Percentiles rank a stretch among this genome's conserved stretches.
Conservation (phyloP, 2,113 vertebrate genomes). For the Prolemur simus region DNA sequence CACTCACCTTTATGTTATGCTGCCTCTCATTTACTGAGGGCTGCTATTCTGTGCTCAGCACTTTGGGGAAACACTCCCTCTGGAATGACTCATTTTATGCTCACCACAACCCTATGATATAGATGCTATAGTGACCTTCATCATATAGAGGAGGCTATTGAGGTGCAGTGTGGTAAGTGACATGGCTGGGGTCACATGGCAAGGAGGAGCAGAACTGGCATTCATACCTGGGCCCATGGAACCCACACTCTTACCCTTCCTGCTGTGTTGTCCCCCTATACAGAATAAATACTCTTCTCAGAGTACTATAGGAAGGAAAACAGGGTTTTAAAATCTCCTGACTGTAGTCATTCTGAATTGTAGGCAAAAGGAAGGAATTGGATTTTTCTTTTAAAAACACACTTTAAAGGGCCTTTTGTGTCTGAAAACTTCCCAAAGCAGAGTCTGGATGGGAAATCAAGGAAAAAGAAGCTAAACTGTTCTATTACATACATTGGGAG, state of each 20-base stretch:
- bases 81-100: neutral
- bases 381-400: constrained; percentile 31
- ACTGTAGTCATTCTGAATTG: neutral
- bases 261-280: neutral
- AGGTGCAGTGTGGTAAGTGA: neutral
- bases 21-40: neutral
- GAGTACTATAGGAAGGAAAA: neutral
- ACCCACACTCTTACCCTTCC: neutral
- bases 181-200: neutral
- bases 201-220: neutral
- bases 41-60: neutral
- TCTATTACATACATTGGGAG: neutral
- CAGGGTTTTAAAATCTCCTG: neutral
- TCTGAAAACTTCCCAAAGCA: constrained; percentile 10
- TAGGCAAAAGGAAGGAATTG: neutral
- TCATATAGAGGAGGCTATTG: neutral
- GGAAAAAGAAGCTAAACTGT: neutral
- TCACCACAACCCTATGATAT: neutral
- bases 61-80: neutral
- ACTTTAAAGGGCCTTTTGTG: constrained; percentile 29
- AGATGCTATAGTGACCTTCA: neutral
- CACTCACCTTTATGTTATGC: neutral
- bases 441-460: constrained; percentile 30
- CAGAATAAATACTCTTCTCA: neutral
- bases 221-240: neutral